phyloP scores from a whole-genome alignment of 1,140 invertebrate species.

The Globodera rostochiensis region DNA sequence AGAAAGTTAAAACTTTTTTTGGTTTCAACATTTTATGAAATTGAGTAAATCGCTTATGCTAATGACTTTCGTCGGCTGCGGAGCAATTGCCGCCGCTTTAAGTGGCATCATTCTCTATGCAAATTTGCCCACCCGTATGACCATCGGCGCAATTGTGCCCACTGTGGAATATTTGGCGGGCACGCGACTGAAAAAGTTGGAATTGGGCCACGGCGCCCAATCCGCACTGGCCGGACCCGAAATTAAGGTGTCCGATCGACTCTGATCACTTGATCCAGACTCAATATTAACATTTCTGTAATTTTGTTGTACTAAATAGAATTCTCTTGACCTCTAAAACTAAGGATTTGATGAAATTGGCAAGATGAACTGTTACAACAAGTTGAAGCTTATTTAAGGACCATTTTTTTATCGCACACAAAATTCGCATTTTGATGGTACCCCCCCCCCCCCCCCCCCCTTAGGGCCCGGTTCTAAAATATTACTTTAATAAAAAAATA shows the following conservation, averaged over 20 bases:
- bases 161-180: constrained; percentile 48
- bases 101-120: constrained; percentile 49
- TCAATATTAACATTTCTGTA: background rate
- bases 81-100: constrained; percentile 44
- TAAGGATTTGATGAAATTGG: no score
- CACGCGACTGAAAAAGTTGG: constrained; percentile 37
- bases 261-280: no score
- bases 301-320: no score
- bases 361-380: background rate
- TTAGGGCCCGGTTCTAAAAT: no score
- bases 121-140: constrained; percentile 48
- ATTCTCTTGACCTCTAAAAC: no score
- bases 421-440: background rate
- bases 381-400: background rate
- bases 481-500: background rate
- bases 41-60: no score
- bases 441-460: no score
- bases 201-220: constrained; percentile 30
- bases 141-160: constrained; percentile 44
- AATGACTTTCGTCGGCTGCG: constrained; percentile 31
- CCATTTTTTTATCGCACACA: background rate
- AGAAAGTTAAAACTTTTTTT: no score
- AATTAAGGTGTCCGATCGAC: constrained; percentile 12
- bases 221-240: constrained; percentile 21
- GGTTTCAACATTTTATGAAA: no score